Evolutionary conservation across 2,113 vertebrate genomes (phyloP).

Genomic region (Osmerus eperlanus): DNA sequence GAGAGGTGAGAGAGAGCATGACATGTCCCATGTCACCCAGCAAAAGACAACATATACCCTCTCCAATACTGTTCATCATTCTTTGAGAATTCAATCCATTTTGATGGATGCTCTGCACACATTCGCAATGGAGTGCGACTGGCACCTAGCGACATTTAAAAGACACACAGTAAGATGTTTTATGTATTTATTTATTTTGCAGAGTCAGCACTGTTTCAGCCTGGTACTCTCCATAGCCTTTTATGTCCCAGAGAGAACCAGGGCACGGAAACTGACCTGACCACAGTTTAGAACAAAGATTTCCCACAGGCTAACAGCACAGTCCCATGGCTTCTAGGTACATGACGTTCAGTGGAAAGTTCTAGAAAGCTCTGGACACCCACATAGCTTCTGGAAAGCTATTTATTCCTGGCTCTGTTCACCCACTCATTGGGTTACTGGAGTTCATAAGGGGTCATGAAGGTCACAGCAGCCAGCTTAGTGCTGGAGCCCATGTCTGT

Average conservation of each 20-base stretch:
- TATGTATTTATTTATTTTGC: no score
- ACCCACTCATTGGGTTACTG: not conserved
- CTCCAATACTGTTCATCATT: no score
- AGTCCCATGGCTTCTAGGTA: conserved; percentile 2
- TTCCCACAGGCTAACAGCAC: not conserved
- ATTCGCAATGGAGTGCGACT: no score
- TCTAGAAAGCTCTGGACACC: conserved; percentile 38
- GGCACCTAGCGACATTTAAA: no score
- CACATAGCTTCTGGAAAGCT: conserved; percentile 39
- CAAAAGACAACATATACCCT: no score
- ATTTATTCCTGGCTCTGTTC: conserved; percentile 10
- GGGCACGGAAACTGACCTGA: not conserved
- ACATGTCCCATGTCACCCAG: no score
- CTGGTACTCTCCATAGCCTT: no score
- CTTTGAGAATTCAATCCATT: no score
- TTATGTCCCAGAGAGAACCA: not conserved
- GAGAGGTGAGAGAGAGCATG: not conserved
- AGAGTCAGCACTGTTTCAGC: no score
- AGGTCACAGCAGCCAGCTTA: conserved; percentile 24
- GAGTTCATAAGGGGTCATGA: conserved; percentile 27
- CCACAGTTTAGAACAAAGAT: not conserved
- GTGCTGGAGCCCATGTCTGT: conserved; percentile 14
- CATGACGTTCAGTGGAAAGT: conserved; percentile 26
- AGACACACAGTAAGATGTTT: no score
- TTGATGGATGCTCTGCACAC: no score